Base-by-base conservation (phyloP, 2,888 invertebrate species). In the Cephalotes varians region DNA sequence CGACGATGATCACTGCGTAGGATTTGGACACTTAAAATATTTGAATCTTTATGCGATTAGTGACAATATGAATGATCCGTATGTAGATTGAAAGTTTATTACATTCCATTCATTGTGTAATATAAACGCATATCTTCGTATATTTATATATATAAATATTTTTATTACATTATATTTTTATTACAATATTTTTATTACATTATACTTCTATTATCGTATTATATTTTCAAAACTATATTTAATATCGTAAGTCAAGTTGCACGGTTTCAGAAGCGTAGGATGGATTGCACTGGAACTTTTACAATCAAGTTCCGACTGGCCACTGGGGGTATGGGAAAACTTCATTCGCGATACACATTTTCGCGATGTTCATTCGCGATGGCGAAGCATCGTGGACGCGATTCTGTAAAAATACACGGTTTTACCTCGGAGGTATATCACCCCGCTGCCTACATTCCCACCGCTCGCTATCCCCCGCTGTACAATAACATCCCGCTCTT, bases 401-500 rank as follows among this genome's bases (percentile, higher is more conserved):
- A 88, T 86, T 85, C 90, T 88, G 90, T 89, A 92, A 92, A 93
- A 93, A 93, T 91, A 93, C 90, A 88, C 90, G 88, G 76, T 90
- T 92, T 91, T 90, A 91, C 92, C 91, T 90, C 89, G 89, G 86
- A 91, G 90, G 91, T 92, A 90, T 90, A 91, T 90, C 92, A 71
- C 56, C 40, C 82, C 69, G 21, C 54, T 69, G 44, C 58, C 73
- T 60, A 62, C 81, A 76, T 83, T 49, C 74, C 84, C 83, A 81
- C 37, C 85, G 72, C 80, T 62, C 72, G 40, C 82, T 71, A 71
- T 82, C 81, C 86, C 91, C 90, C 90, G 87, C 82, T 87, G 89
- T 93, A 94, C 93, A 94, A 94, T 94, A 94, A 94, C 93, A 94
- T 94, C 92, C 92, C 92, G 93, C 92, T 91, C 90, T 92, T 92